A percentile compares a stretch with the other conserved stretches of the same genome.
Evolutionary conservation across 2,113 vertebrate genomes (phyloP).

Genomic region (Strigops habroptila): DNA sequence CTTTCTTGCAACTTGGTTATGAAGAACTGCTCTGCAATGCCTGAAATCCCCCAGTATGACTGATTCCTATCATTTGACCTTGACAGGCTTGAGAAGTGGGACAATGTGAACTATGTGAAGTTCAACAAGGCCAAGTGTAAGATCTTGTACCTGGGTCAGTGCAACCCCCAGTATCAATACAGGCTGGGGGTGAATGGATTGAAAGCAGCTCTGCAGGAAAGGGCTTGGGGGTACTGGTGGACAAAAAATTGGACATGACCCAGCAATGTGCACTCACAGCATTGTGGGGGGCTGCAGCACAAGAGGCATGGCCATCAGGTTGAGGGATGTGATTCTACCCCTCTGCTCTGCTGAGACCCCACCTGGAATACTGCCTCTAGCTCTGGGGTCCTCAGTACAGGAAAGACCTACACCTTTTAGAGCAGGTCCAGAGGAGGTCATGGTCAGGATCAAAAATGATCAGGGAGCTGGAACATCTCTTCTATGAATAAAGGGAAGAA

Average conservation of each 20-base stretch:
- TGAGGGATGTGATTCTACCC: too few relatives aligned
- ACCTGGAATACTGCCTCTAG: too few relatives aligned
- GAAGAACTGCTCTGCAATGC: not conserved
- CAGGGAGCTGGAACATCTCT: not conserved
- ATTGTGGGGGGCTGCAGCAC: too few relatives aligned
- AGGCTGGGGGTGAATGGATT: too few relatives aligned
- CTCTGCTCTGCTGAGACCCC: too few relatives aligned
- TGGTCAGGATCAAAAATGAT: accelerated
- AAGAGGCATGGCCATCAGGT: too few relatives aligned
- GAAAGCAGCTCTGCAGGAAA: too few relatives aligned
- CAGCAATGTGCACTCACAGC: too few relatives aligned
- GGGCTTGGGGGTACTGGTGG: too few relatives aligned
- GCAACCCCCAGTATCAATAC: not conserved
- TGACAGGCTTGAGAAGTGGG: not conserved
- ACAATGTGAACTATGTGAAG: not conserved
- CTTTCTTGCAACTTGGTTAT: not conserved
- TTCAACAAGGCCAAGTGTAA: not conserved
- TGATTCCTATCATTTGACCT: not conserved
- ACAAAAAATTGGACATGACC: too few relatives aligned
- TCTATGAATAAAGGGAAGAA: not conserved
- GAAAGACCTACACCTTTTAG: not conserved
- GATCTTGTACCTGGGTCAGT: not conserved
- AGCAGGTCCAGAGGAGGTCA: not conserved
- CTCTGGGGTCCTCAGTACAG: too few relatives aligned
- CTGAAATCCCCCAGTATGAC: not conserved